phyloP scores from a whole-genome alignment of 1,140 invertebrate species.

The Drosophila grimshawi region DNA sequence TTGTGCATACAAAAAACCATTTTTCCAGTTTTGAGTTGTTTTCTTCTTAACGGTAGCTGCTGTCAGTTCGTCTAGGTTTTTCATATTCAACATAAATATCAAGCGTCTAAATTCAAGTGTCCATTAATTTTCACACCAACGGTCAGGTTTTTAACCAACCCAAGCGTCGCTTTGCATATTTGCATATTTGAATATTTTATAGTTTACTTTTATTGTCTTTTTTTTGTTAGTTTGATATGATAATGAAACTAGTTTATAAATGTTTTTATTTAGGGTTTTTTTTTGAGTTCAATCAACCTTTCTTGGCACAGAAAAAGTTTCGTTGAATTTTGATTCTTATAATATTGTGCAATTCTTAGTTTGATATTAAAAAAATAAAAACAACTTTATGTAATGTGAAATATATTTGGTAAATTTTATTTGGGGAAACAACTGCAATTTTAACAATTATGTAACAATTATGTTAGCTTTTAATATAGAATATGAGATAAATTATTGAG shows the following conservation, averaged over 20 bases:
- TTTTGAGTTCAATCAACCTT: slow-evolving; percentile 67
- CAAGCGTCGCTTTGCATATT: slow-evolving; percentile 33
- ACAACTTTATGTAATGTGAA: not conserved
- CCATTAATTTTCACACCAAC: slow-evolving; percentile 67
- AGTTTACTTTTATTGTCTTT: slow-evolving; percentile 9
- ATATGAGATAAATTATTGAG: too few relatives aligned
- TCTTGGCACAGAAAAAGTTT: not conserved
- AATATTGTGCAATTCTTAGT: slow-evolving; percentile 5
- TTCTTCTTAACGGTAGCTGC: slow-evolving; percentile 45
- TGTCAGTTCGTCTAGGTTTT: slow-evolving; percentile 61
- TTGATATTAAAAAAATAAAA: not conserved
- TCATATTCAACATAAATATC: slow-evolving; percentile 36
- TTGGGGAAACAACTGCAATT: not conserved
- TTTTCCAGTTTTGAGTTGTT: slow-evolving; percentile 44
- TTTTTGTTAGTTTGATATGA: slow-evolving; percentile 46
- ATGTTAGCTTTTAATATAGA: too few relatives aligned
- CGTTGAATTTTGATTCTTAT: not conserved
- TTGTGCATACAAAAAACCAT: slow-evolving; percentile 42
- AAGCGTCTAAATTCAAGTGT: slow-evolving; percentile 37
- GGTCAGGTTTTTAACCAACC: slow-evolving; percentile 46
- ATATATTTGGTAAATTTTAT: not conserved
- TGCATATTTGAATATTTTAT: slow-evolving; percentile 60
- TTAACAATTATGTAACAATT: not conserved
- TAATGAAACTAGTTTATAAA: slow-evolving; percentile 36
- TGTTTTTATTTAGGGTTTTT: slow-evolving; percentile 38